phyloP scores from a whole-genome alignment of 2,888 invertebrate genomes.

The Dasysyrphus albostriatus region DNA sequence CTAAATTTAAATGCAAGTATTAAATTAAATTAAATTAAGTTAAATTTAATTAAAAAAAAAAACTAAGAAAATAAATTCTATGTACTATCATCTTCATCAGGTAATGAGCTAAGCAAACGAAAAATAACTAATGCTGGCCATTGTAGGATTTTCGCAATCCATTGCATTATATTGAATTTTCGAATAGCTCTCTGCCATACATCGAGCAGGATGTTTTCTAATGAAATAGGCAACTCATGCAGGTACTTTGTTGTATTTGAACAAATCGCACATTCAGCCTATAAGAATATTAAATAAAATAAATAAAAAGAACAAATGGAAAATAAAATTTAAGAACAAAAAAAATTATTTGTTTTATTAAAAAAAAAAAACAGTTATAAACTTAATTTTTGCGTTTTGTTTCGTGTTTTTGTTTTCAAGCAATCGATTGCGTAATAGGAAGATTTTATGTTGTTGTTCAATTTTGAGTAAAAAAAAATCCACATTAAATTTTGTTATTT shows the following conservation, averaged over 20 bases:
- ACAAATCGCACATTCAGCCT: constrained; percentile 82
- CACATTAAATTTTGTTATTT: constrained; percentile 25
- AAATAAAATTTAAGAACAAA: constrained; percentile 53
- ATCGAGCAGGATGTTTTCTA: constrained; percentile 81
- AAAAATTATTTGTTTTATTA: constrained; percentile 11
- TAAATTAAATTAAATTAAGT: constrained; percentile 39
- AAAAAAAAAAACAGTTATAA: not conserved
- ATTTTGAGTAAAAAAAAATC: constrained; percentile 12
- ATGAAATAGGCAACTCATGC: constrained; percentile 81
- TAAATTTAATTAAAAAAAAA: constrained; percentile 43
- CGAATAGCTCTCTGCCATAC: constrained; percentile 80
- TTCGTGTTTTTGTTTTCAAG: constrained; percentile 35
- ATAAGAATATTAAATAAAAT: constrained; percentile 78
- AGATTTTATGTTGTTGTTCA: constrained; percentile 10
- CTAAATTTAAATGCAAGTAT: constrained; percentile 23
- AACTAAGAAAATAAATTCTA: constrained; percentile 60
- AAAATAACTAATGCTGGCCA: constrained; percentile 82
- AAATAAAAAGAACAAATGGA: constrained; percentile 77
- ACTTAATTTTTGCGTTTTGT: constrained; percentile 17
- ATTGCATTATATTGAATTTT: constrained; percentile 80
- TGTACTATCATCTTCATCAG: constrained; percentile 79
- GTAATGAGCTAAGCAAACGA: constrained; percentile 81
- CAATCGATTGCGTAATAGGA: constrained; percentile 40
- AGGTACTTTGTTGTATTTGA: constrained; percentile 81
- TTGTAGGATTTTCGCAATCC: constrained; percentile 82